Evolutionary conservation across 2,797 vertebrate genomes (phyloP).

Genomic region (Poecile montanus): DNA sequence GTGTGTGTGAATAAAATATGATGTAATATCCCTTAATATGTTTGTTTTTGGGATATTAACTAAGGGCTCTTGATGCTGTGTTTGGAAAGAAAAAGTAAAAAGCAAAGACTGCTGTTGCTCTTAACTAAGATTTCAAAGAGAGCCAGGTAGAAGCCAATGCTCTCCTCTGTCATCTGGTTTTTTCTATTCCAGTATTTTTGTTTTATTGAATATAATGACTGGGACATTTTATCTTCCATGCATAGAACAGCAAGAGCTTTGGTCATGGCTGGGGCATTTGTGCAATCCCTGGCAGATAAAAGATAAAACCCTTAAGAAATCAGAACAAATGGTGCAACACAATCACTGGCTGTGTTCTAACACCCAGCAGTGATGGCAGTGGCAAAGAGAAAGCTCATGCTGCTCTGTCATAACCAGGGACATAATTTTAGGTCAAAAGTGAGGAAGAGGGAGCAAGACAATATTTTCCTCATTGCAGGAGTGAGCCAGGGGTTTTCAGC

Average conservation of each 20-base stretch:
- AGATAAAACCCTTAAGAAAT: background rate
- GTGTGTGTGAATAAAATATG: background rate
- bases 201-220: background rate
- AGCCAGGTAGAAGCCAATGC: background rate
- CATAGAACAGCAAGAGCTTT: background rate
- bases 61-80: background rate
- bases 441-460: background rate
- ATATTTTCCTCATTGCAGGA: background rate
- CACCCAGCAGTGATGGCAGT: background rate
- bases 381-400: background rate
- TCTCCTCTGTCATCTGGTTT: background rate
- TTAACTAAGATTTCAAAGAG: background rate
- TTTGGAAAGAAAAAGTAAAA: background rate
- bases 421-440: background rate
- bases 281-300: background rate
- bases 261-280: background rate
- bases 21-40: background rate
- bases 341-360: background rate
- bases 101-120: background rate
- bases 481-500: background rate
- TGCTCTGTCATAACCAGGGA: background rate
- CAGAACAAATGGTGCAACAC: background rate
- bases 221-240: background rate
- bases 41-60: background rate
- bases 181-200: background rate